Evolutionary conservation across 2,113 vertebrate genomes (phyloP), one percentile per base, ranked within the genome.

Genomic region (Fulica atra): DNA sequence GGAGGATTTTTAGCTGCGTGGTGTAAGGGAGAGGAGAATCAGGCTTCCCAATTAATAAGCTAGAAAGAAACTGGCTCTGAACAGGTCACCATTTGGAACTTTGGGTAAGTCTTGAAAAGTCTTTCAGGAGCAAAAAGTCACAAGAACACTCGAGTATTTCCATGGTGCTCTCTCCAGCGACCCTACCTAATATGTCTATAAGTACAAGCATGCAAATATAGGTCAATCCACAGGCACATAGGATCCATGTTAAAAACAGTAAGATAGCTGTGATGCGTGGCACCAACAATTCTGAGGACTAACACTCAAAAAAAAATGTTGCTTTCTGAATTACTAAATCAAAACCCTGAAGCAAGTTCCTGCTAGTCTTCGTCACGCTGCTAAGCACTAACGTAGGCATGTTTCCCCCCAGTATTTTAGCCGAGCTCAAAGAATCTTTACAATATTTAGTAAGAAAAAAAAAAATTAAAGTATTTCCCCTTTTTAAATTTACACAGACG

Each of bases 401-500:
- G 96, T 96, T 97, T 97, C 89, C 94, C 81, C 93, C 97, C 98
- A 97, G 97, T 96, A 97, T 98, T 98, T 98, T 98, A 98, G 98
- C 98, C 98, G 98, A 99, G 97, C 97, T 99, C 95, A 97, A 98
- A 98, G 98, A 98, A 98, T 98, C 97, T 98, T 98, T 98, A 98
- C 98, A 99, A 98, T 98, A 98, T 98, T 97, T 98, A 98, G 97
- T 98, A 98, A 98, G 97, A 98, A 98, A 99, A 98, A 98, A 98
- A 98, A 98, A 98, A 99, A 98, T 97, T 98, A 98, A 99, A 98
- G 98, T 98, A 98, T 98, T 99, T 98, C 97, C 98, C 98, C 97
- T 98, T 98, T 97, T 98, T 98, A 99, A 99, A 99, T 99, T 97
- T 99, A 99, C 98, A 99, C 98, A 97, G 99, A 99, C 97, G 96